Evolutionary conservation across 2,888 invertebrate genomes (phyloP).

Genomic region (Coronaproctus castanopsis): DNA sequence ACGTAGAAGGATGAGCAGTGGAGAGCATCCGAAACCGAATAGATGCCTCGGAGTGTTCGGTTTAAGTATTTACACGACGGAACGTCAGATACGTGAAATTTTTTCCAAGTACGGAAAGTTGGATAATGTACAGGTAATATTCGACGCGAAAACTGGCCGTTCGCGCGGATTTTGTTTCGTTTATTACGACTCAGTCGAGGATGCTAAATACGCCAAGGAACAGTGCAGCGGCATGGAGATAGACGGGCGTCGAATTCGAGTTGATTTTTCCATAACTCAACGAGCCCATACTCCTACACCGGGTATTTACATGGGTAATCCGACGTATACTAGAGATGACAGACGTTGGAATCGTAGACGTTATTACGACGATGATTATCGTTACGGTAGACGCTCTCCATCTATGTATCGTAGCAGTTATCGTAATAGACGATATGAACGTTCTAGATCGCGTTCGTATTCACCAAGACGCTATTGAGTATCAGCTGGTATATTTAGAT

Average conservation of each 20-base stretch:
- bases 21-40: conserved; percentile 65
- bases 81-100: conserved; percentile 74
- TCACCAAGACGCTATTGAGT: conserved; percentile 39
- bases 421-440: conserved; percentile 42
- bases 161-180: conserved; percentile 95
- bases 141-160: conserved; percentile 79
- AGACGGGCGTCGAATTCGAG: conserved; percentile 77
- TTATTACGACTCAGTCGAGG: conserved; percentile 69
- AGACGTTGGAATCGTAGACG: conserved; percentile 7
- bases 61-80: conserved; percentile 76
- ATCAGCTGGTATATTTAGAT: no score
- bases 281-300: conserved; percentile 94
- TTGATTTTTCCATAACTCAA: conserved; percentile 89
- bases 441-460: conserved; percentile 54
- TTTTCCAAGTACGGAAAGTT: conserved; percentile 83
- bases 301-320: conserved; percentile 90
- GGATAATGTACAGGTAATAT: conserved; percentile 80
- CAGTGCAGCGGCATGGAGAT: conserved; percentile 85
- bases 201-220: conserved; percentile 84
- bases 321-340: conserved; percentile 38
- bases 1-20: conserved; percentile 2
- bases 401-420: conserved; percentile 40
- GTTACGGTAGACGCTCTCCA: conserved; percentile 38
- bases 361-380: conserved; percentile 21
- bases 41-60: conserved; percentile 90